Evolutionary conservation across 2,888 invertebrate genomes (phyloP), one percentile per base, ranked within the genome.

Genomic region (Spodoptera exigua): DNA sequence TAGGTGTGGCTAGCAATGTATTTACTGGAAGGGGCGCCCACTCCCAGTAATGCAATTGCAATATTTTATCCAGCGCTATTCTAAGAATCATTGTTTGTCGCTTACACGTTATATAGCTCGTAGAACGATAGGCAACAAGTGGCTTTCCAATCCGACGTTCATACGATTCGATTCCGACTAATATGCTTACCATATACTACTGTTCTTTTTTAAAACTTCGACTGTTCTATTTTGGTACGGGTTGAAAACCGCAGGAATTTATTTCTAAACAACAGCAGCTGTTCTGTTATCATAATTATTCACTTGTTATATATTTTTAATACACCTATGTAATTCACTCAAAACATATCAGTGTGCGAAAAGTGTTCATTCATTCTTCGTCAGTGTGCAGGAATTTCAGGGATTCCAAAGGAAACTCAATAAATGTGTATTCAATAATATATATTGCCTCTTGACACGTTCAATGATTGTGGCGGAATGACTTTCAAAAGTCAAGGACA

Each of bases 121-220:
- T 52, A 49, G 39, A 43, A 21, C 49, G 52, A 41, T 47, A 47
- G 40, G 74, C 76, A 74, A 76, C 76, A 76, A 74, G 76, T 76
- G 76, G 66, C 53, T 48, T 37, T 45, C 68, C 63, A 57, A 69
- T 66, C 27, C 47, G 66, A 36, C 39, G 60, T 55, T 58, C 62
- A 66, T 70, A 68, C 49, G 59, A 67, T 65, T 70, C 46, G 39
- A 63, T 51, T 52, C 44, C 57, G 61, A 66, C 61, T 51, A 53
- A 60, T 49, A 56, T 43, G 35, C 16, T 13, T 21, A 61, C 12
- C 53, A 43, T 55, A 64, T 57, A 58, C 27, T 54, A 46, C 3
- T 10, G 61, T 41, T 58, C 40, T 27, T 35, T 53, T 60, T 37
- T 39, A 41, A 56, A 60, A 60, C 34, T 61, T 56, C 7, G 51